These are phyloP conservation scores for Melanerpes aurifrons DNA, from an alignment of 2,113 vertebrate species.

Conservation along the genomic window DNA sequence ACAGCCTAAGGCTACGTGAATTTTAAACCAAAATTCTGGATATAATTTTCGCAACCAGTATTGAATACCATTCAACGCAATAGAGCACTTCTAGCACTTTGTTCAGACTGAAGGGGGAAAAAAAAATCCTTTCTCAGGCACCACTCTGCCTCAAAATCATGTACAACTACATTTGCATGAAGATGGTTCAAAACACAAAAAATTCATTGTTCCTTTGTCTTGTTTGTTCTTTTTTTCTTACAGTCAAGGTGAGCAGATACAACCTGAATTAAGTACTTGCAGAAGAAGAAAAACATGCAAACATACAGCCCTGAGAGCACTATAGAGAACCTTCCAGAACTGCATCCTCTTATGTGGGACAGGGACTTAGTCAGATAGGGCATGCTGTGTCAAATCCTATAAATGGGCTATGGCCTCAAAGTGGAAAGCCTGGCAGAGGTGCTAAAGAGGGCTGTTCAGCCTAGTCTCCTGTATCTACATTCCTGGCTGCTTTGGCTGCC, in stretches of 20 bases:
- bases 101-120: not conserved
- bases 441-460: fast-evolving
- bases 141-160: not conserved
- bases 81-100: fast-evolving
- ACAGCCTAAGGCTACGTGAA: not conserved
- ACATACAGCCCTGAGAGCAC: fast-evolving
- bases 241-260: fast-evolving
- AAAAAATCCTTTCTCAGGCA: not conserved
- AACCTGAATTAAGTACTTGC: fast-evolving
- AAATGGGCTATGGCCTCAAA: fast-evolving
- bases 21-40: not conserved
- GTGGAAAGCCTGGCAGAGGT: fast-evolving
- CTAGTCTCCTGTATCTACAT: no score
- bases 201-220: fast-evolving
- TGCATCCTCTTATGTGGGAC: fast-evolving
- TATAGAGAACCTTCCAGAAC: fast-evolving
- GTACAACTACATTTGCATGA: not conserved
- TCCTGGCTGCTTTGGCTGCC: fast-evolving
- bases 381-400: not conserved
- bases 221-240: not conserved
- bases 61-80: not conserved
- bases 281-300: fast-evolving
- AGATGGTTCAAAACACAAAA: not conserved
- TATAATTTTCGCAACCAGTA: not conserved
- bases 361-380: fast-evolving